phyloP scores from a whole-genome alignment of 2,797 vertebrate species.

The Chelon labrosus region DNA sequence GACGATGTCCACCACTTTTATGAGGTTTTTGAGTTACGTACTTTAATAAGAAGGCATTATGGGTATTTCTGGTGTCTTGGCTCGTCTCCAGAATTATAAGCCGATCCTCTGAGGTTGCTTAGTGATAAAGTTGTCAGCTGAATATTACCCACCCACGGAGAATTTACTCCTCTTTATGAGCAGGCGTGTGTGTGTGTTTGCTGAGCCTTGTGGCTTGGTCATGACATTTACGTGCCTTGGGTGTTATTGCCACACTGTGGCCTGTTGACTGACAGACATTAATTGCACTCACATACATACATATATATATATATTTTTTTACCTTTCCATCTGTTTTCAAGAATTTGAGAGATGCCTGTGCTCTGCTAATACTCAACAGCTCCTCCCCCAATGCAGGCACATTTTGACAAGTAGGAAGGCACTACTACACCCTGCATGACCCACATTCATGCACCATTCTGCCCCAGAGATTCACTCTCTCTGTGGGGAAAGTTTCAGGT shows the following conservation, averaged over 20 bases:
- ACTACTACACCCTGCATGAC: constrained; percentile 25
- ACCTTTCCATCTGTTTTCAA: neutral
- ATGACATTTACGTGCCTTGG: constrained; percentile 65
- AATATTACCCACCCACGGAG: constrained; percentile 65
- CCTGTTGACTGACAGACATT: constrained; percentile 61
- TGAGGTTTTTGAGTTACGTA: constrained; percentile 74
- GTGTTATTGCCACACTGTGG: constrained; percentile 55
- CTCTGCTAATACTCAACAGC: constrained; percentile 11
- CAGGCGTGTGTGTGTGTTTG: constrained; percentile 35
- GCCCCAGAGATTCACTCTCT: constrained; percentile 45
- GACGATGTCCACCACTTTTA: constrained; percentile 54
- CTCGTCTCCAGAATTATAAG: constrained; percentile 72
- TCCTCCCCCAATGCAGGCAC: constrained; percentile 1
- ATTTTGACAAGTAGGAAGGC: constrained; percentile 24
- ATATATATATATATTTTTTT: constrained; percentile 4
- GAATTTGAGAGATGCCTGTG: neutral
- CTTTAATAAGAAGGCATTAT: constrained; percentile 79
- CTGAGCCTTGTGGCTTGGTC: constrained; percentile 60
- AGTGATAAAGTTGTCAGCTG: constrained; percentile 80
- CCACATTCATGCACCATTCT: constrained; percentile 51
- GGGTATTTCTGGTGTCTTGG: constrained; percentile 59
- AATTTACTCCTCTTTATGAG: constrained; percentile 60
- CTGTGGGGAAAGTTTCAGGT: constrained; percentile 24
- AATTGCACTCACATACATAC: constrained; percentile 42
- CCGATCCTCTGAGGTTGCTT: constrained; percentile 61